Evolutionary conservation across 2,888 invertebrate genomes (phyloP).

Genomic region (Ormia ochracea): DNA sequence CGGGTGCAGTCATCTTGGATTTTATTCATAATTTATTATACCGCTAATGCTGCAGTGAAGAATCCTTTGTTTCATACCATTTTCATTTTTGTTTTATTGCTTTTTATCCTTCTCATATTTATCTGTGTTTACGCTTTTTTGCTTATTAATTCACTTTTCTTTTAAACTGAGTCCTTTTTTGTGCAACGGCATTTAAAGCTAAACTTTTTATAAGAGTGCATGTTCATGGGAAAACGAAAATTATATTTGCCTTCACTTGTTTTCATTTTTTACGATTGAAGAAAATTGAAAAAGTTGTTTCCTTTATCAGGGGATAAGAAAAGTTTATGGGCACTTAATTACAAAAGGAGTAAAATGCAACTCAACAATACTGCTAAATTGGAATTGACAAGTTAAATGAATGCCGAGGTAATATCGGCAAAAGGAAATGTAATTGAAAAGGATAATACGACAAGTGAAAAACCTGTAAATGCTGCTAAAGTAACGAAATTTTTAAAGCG

Average conservation of each 20-base stretch:
- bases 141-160: background rate
- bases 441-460: too few species aligned
- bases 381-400: background rate
- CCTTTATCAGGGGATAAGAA: conserved; percentile 1
- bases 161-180: background rate
- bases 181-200: conserved; percentile 25
- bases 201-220: background rate
- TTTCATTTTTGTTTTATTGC: conserved; percentile 34
- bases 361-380: background rate
- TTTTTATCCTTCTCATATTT: conserved; percentile 38
- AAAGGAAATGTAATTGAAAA: too few species aligned
- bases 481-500: too few species aligned
- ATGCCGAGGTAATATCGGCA: too few species aligned
- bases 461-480: too few species aligned
- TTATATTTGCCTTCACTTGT: conserved; percentile 39
- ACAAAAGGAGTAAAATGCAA: background rate
- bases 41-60: conserved; percentile 61
- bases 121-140: conserved; percentile 13
- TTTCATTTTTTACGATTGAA: conserved; percentile 43
- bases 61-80: conserved; percentile 49
- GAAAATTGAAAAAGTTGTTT: conserved; percentile 54
- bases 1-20: conserved; percentile 64
- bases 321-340: conserved; percentile 4
- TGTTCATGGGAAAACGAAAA: conserved; percentile 3
- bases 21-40: conserved; percentile 65